Base-by-base conservation (phyloP, 64 coral and sea anemone genomes). In the Catalaphyllia jardinei region DNA sequence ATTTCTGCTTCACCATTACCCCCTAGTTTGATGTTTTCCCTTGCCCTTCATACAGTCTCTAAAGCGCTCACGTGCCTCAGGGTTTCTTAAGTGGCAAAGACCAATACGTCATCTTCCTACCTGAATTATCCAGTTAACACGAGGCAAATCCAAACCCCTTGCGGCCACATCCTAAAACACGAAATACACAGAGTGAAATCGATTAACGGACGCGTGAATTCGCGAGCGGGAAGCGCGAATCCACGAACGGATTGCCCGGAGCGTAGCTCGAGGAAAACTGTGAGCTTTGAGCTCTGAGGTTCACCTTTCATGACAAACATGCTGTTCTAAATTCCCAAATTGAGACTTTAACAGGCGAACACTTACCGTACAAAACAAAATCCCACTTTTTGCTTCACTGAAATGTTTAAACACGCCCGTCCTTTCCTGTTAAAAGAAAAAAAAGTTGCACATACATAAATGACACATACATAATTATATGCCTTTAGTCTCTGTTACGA, bases 71-170 rank as follows among this genome's bases (percentile, higher is more conserved):
- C 54, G 15, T 14, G n/a, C n/a, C n/a, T n/a, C n/a, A n/a, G n/a
- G n/a, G n/a, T n/a, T n/a, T n/a, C n/a, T n/a, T n/a, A n/a, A n/a
- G n/a, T n/a, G n/a, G n/a, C n/a, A n/a, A n/a, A 16, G 2, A 30
- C n/a, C 33, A 30, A 29, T 79, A 64, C 67, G 4, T 82, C 12
- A 12, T 5, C 31, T 14, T 29, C 54, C 76, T 60, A 98, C 96
- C 86, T 98, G 96, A 10, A 98, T 51, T 25, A 98, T 98, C 96
- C 96, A 98, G 31, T 92, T 98, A 1, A 98, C 96, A 81, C 80
- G 60, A 20, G 96, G 96, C 15, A 98, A 87, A 69, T 98, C 96
- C 16, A 98, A 81, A 22, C 96, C 96, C 17, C 96, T 87, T 11
- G 96, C 86, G 39, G 96, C 96, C 30, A 98, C 92, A 76, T 98